Conservation (phyloP, 2,113 vertebrate genomes). For the Nothocercus nigrocapillus region DNA sequence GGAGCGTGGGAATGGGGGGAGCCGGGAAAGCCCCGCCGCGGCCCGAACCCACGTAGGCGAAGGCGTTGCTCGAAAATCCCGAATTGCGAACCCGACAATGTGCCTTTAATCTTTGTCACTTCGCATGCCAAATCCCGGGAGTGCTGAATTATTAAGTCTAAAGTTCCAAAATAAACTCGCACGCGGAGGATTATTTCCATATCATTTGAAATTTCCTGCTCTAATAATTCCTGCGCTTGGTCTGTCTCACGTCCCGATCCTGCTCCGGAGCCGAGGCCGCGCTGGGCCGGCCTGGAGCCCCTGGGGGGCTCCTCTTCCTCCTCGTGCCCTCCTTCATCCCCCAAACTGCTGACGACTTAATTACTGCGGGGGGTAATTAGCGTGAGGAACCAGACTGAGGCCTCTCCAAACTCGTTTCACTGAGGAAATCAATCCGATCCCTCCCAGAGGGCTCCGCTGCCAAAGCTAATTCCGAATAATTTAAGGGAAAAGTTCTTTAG, state of each 20-base stretch:
- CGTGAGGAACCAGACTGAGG: constrained; percentile 32
- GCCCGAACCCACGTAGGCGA: constrained; percentile 26
- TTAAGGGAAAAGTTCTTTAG: constrained; percentile 36
- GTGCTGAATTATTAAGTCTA: constrained; percentile 74
- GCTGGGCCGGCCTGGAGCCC: not conserved
- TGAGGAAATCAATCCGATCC: constrained; percentile 72
- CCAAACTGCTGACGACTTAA: constrained; percentile 63
- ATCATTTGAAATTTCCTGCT: constrained; percentile 76
- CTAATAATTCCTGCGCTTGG: constrained; percentile 67
- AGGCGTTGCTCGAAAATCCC: not conserved
- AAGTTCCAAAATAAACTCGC: constrained; percentile 73
- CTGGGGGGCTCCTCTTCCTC: constrained; percentile 50
- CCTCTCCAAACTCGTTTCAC: constrained; percentile 69
- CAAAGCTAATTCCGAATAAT: constrained; percentile 69
- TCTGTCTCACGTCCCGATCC: constrained; percentile 60
- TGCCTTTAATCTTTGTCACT: constrained; percentile 68
- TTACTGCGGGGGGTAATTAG: constrained; percentile 68
- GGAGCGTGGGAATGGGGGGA: not conserved
- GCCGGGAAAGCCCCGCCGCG: not conserved
- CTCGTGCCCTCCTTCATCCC: constrained; percentile 35
- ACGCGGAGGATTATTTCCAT: constrained; percentile 72
- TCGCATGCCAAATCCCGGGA: constrained; percentile 66
- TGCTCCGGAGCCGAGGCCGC: constrained; percentile 43
- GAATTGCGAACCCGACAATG: constrained; percentile 27
- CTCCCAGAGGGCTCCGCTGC: constrained; percentile 63